Evolutionary conservation across 2,113 vertebrate genomes (phyloP), one percentile per base, ranked within the genome.

Genomic region (Odocoileus virginianus): DNA sequence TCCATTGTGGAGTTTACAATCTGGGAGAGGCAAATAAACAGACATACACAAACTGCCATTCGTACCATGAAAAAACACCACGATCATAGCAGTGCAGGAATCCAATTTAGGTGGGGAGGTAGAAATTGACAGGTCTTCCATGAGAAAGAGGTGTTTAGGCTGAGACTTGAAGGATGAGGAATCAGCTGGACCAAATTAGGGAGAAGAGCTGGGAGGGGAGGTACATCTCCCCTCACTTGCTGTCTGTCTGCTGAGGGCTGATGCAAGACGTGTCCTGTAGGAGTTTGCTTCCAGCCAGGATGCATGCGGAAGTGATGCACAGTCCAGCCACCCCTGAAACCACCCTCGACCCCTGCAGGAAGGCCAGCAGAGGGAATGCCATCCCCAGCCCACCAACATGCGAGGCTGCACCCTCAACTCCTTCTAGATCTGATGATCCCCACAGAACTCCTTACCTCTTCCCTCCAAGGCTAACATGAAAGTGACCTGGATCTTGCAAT

Each of bases 51-150:
- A 40, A 79, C 21, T 14, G 13, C 50, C 88, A 43, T 30, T 40
- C 23, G 3, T 4, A 23, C 28, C n/a, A 0, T 7, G 19, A 55
- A n/a, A 84, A 45, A 40, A 5, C 6, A 16, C 5, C 3, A 12
- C 21, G 2, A 40, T 25, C 25, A 47, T 30, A 82, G 28, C n/a
- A 16, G 25, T 33, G 13, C 36, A 11, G 1, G 17, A 27, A 28
- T 19, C 87, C 33, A 30, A 58, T 43, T 8, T 45, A 58, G 54
- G 57, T 1, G 7, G 4, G 43, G 55, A 81, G 21, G 60, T 12
- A 23, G 30, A 36, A 60, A 50, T 0, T 16, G 61, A 36, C 50
- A 47, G 54, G 23, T 25, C 52, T 92, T 89, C 45, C 19, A 11
- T 1, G 10, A 88, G 2, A 87, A 6, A 50, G 10, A 82, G 67